These are phyloP conservation scores for Pithys albifrons DNA, from an alignment of 2,113 vertebrate species.

Conservation along the genomic window DNA sequence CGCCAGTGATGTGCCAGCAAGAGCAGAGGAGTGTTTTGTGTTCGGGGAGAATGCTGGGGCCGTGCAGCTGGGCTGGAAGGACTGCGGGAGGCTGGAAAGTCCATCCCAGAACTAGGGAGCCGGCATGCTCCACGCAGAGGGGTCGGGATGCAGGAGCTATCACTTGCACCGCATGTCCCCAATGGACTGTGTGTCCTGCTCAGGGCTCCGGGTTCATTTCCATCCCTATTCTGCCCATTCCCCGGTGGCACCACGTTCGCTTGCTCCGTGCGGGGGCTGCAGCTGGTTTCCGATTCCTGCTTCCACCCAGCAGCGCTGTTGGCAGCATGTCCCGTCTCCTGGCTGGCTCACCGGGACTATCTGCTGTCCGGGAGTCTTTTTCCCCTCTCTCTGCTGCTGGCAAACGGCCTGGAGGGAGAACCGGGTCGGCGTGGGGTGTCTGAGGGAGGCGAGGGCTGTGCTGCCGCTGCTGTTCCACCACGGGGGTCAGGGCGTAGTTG, in stretches of 20 bases:
- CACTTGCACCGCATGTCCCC: accelerated
- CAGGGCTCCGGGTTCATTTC: neutral
- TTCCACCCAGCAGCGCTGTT: neutral
- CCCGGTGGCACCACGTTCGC: accelerated
- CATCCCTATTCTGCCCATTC: accelerated
- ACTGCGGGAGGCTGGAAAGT: neutral
- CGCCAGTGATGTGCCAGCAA: neutral
- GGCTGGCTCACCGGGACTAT: neutral
- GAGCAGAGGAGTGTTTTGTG: neutral
- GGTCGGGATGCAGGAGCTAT: neutral
- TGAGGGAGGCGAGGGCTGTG: neutral
- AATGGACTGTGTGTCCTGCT: no score
- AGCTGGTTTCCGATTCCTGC: neutral
- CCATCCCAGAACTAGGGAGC: neutral
- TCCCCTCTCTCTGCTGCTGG: neutral
- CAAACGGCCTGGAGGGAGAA: neutral
- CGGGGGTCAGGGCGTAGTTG: accelerated
- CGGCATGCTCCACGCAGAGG: accelerated
- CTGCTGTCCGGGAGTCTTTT: neutral
- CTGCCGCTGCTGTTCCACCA: neutral
- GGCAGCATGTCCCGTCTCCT: neutral
- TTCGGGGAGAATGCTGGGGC: neutral
- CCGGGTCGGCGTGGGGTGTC: accelerated
- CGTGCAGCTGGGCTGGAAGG: neutral
- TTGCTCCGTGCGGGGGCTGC: accelerated